Evolutionary conservation across 2,113 vertebrate species (phyloP), one percentile per base, ranked within the genome.

Genomic region (Steatornis caripensis): DNA sequence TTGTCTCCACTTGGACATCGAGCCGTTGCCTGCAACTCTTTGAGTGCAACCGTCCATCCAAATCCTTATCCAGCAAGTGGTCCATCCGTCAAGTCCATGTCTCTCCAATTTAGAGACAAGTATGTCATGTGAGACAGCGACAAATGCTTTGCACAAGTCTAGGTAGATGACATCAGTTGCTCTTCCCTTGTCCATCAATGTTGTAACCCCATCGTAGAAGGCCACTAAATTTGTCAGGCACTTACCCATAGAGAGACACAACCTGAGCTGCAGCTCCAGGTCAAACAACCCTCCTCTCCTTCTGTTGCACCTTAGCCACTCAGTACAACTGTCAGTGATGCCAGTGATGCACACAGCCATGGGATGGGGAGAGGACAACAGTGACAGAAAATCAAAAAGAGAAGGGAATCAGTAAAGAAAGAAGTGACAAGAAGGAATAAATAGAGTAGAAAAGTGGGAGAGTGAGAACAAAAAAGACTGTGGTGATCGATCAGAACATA

Each of bases 321-420:
- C 64, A 55, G 78, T 23, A 43, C 23, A 53, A n/a, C 20, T 34
- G 36, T 7, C 49, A 78, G 46, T 1, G 32, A 17, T 32, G 12
- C 10, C 62, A 58, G 34, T 0, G 9, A 5, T 32, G 26, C 37
- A 68, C 71, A 51, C 30, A 36, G 58, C 41, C 2, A 0, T 15
- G 43, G 78, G 37, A 37, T 22, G 45, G 8, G 32, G 14, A 39
- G 20, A 80, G 37, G 30, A 80, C 41, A 54, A 21, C 8, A n/a
- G 55, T n/a, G 48, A 2, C n/a, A 83, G 57, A 39, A 72, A 46
- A 55, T 12, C 7, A 17, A 36, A 8, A 2, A 5, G 20, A 43
- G 20, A 9, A 78, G 12, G 12, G 41, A 43, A 16, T 29, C 34
- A 26, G 32, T 26, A 84, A 86, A 84, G 54, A 70, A 61, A 58